Percentiles rank a stretch among this genome's conserved stretches.
These are phyloP conservation scores for Formica exsecta DNA, from an alignment of 1,140 invertebrate genomes.

Conservation along the genomic window DNA sequence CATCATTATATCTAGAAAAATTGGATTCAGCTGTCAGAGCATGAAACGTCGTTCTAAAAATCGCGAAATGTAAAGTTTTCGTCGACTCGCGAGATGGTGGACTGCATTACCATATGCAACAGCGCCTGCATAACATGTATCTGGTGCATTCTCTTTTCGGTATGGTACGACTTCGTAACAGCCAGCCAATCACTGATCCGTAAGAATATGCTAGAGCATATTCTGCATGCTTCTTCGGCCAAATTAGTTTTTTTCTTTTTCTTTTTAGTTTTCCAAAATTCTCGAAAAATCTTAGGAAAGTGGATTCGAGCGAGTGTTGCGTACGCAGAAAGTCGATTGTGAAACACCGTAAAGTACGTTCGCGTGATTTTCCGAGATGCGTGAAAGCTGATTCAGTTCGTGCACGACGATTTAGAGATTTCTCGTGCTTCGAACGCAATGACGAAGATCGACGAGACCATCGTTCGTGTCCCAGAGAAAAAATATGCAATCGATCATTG, in stretches of 20 bases:
- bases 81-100: constrained; percentile 68
- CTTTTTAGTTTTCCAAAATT: constrained; percentile 63
- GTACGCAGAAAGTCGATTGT: neutral
- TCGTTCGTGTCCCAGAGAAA: neutral
- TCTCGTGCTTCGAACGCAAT: neutral
- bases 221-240: neutral
- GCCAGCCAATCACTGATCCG: neutral
- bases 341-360: neutral
- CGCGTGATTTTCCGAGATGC: neutral
- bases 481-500: neutral
- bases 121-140: constrained; percentile 73
- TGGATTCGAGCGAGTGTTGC: constrained; percentile 61
- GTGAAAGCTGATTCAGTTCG: neutral
- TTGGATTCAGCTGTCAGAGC: neutral
- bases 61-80: neutral
- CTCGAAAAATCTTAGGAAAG: constrained; percentile 33
- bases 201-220: neutral
- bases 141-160: constrained; percentile 73
- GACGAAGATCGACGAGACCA: neutral
- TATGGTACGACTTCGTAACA: constrained; percentile 66
- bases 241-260: neutral
- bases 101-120: constrained; percentile 70
- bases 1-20: neutral
- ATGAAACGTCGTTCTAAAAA: neutral
- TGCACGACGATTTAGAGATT: neutral